A percentile compares a stretch with the other conserved stretches of the same genome.
Conservation (phyloP, 2,888 invertebrate genomes). For the Auanema sp. region DNA sequence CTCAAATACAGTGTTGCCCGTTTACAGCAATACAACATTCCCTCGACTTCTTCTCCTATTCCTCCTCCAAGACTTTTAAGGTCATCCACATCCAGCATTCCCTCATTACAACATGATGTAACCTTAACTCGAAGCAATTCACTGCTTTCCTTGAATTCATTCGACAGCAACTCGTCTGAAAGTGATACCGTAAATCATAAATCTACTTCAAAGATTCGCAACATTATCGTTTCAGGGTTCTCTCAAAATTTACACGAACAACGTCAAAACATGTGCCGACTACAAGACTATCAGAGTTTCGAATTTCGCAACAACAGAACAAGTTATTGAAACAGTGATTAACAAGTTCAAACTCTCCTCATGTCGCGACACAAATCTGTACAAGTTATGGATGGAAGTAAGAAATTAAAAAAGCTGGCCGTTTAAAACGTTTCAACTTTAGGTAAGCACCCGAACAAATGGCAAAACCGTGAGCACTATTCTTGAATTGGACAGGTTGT, state of each 20-base stretch:
- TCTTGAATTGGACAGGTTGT: no score
- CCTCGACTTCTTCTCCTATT: no score
- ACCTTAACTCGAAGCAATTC: constrained; percentile 47
- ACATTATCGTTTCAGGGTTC: constrained; percentile 76
- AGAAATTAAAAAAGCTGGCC: not conserved
- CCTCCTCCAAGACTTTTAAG: constrained; percentile 13
- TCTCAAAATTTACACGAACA: constrained; percentile 86
- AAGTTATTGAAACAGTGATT: constrained; percentile 81
- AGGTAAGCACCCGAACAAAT: no score
- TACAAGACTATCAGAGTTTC: constrained; percentile 90
- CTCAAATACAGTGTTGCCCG: no score
- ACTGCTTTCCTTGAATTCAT: constrained; percentile 48
- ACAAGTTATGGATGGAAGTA: constrained; percentile 82
- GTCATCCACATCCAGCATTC: constrained; percentile 26
- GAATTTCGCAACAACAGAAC: constrained; percentile 79
- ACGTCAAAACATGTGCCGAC: constrained; percentile 87
- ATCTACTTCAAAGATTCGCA: no score
- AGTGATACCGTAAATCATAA: constrained; percentile 5
- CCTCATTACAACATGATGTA: constrained; percentile 26
- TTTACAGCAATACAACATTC: no score
- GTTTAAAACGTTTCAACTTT: no score
- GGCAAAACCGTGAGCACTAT: no score
- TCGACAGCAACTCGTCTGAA: constrained; percentile 44
- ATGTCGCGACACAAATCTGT: constrained; percentile 79
- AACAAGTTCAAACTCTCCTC: constrained; percentile 73